Conservation (phyloP, 2,888 invertebrate species). For the Agonopterix arenella region DNA sequence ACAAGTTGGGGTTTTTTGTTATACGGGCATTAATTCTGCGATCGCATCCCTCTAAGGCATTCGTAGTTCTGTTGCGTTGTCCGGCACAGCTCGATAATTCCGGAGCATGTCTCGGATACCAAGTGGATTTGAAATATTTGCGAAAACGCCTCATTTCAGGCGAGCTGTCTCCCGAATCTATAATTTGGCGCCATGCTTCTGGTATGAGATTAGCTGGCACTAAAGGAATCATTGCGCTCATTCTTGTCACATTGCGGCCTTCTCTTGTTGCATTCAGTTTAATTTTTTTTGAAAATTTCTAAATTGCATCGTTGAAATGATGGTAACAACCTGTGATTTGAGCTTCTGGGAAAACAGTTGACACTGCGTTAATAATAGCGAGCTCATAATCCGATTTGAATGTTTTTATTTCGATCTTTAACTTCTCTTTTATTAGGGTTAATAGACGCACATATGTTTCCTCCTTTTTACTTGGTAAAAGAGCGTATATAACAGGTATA, state of each 20-base stretch:
- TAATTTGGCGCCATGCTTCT: constrained; percentile 7
- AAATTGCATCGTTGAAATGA: constrained; percentile 7
- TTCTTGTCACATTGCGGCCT: constrained; percentile 6
- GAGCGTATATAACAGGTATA: constrained; percentile 4
- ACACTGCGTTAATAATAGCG: constrained; percentile 3
- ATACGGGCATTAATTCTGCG: no score
- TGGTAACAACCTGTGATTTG: constrained; percentile 8
- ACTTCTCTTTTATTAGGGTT: constrained; percentile 3
- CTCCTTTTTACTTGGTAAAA: constrained; percentile 4
- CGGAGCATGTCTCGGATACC: constrained; percentile 4
- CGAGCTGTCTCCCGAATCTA: constrained; percentile 2
- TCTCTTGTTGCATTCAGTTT: constrained; percentile 2
- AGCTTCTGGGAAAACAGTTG: constrained; percentile 6
- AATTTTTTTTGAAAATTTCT: constrained; percentile 6
- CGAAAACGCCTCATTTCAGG: constrained; percentile 7
- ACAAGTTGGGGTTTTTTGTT: no score
- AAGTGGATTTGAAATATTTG: constrained; percentile 9
- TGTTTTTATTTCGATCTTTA: constrained; percentile 5
- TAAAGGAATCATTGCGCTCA: constrained; percentile 7
- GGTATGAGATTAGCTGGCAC: constrained; percentile 5
- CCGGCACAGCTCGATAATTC: no score
- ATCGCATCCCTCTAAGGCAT: no score
- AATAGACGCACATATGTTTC: constrained; percentile 6
- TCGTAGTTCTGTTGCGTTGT: no score
- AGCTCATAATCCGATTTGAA: constrained; percentile 8